Evolutionary conservation across 2,797 vertebrate genomes (phyloP), one percentile per base, ranked within the genome.

Genomic region (Coracias cyanogaster): DNA sequence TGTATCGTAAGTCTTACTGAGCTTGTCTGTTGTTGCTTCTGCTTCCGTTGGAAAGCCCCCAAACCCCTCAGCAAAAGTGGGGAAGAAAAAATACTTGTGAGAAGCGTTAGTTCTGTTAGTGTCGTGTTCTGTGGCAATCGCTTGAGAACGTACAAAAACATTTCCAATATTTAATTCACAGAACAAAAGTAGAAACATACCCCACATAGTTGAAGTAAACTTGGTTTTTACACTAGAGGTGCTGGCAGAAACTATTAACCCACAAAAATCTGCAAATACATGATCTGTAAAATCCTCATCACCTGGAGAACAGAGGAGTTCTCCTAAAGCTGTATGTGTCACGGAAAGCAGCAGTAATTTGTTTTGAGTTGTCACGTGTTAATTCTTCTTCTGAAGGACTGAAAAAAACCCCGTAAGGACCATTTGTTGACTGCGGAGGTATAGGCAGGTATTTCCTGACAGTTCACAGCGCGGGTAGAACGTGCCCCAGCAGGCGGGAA

Each of bases 51-150:
- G 29, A 49, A 74, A 74, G 48, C 24, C 51, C 69, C 21, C 25
- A 17, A 26, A n/a, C 20, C n/a, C 35, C 61, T 61, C 6, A 22
- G 26, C 15, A 31, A 52, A 29, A 51, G 69, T 9, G 9, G 15
- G 57, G 41, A 46, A 66, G 13, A 22, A 69, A 43, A 35, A 49
- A 20, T 19, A 46, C 33, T 16, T 20, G 31, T 0, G 22, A 19
- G 39, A 35, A 46, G 54, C 16, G 33, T 4, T 19, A 60, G 29
- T 35, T 66, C 48, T 24, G 3, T 33, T 15, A 11, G 35, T 3
- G 24, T 21, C 10, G 0, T 2, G n/a, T 22, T 67, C 5, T 39
- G 5, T 31, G 29, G 25, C 4, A 1, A 2, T 43, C 0, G 0
- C 19, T 41, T 26, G 39, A 46, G 78, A 25, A n/a, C 8, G 11